Percentiles rank a stretch among this genome's conserved stretches.
phyloP scores from a whole-genome alignment of 2,113 vertebrate species.

The Oreocharis arfaki region DNA sequence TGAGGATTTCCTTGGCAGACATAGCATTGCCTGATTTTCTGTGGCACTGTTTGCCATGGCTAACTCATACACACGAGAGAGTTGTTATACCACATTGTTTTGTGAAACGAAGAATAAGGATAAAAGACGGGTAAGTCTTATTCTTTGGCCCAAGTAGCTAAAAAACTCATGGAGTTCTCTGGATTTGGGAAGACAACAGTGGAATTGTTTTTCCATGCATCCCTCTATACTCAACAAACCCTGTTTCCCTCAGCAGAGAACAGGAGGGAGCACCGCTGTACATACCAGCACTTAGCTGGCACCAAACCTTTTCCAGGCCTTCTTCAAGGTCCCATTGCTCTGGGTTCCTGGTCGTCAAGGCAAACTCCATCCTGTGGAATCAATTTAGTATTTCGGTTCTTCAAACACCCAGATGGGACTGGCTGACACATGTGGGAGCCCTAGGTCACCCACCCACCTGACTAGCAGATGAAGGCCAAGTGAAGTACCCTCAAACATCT shows the following conservation, averaged over 20 bases:
- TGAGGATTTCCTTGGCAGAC: not conserved
- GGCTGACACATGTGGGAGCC: not conserved
- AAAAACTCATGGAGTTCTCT: not conserved
- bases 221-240: not conserved
- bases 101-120: not conserved
- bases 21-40: not conserved
- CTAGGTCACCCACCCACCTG: not conserved
- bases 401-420: too few relatives aligned
- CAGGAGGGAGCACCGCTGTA: not conserved
- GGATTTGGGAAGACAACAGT: not conserved
- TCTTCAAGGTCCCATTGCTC: not conserved
- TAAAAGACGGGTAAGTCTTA: not conserved
- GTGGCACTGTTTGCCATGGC: not conserved
- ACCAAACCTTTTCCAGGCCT: not conserved
- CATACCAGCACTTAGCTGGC: not conserved
- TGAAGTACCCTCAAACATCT: not conserved
- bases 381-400: not conserved
- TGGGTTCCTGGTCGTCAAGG: not conserved
- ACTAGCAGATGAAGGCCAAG: not conserved
- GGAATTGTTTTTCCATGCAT: not conserved
- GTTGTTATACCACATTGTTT: not conserved
- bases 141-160: not conserved
- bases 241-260: not conserved
- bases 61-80: fast-evolving
- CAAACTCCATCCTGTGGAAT: not conserved